A percentile compares a stretch with the other conserved stretches of the same genome.
Conservation (phyloP, 2,113 vertebrate genomes). For the Nicator chloris region DNA sequence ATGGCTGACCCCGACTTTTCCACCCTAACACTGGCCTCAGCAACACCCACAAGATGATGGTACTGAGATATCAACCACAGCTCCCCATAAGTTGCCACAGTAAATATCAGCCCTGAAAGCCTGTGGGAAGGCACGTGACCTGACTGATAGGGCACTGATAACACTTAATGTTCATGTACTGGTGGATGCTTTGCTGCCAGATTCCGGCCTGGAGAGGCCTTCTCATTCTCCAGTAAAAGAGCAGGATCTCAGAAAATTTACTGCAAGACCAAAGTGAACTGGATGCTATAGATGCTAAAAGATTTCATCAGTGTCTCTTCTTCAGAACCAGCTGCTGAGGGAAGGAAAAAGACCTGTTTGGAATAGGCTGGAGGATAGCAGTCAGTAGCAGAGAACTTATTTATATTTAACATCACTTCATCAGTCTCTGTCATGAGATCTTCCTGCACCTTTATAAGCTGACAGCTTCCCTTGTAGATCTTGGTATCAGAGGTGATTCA, state of each 20-base stretch:
- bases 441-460: neutral
- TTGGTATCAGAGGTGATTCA: neutral
- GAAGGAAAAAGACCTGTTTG: neutral
- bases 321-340: neutral
- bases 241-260: neutral
- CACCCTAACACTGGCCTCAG: neutral
- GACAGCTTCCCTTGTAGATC: neutral
- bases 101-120: neutral
- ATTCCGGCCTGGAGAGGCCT: neutral
- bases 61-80: neutral
- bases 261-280: neutral
- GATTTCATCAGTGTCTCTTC: neutral
- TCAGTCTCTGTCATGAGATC: neutral
- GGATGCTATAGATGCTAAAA: neutral
- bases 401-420: neutral
- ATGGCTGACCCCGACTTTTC: neutral
- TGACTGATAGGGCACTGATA: neutral
- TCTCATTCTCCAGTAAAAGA: neutral
- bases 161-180: neutral
- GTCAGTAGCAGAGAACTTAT: neutral
- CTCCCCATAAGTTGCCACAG: neutral
- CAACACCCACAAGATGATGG: neutral
- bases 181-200: neutral
- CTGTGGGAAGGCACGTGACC: neutral
- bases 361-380: neutral